Base-by-base conservation (phyloP, 2,888 invertebrate species). In the Xestoiulus laeticollis region DNA sequence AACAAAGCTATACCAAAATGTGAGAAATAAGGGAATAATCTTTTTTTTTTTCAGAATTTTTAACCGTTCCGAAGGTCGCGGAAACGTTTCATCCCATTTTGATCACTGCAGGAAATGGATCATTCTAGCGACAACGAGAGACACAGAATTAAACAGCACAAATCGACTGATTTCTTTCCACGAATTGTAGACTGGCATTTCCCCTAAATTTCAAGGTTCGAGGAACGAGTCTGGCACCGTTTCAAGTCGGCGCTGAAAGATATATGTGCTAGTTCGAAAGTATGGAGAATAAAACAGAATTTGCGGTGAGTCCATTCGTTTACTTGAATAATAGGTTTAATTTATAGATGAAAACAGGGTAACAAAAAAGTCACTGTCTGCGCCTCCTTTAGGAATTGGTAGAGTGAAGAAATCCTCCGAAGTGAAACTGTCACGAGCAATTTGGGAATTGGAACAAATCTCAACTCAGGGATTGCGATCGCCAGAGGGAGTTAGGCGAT, bases 371-470 rank as follows among this genome's bases (percentile, higher is more conserved):
- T 19, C 59, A 19, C 16, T 78, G 78, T 30, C 78, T 30, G 78
- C 30, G 10, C 30, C 78, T 78, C 78, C 78, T 78, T 30, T 30
- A 78, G 30, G 30, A 78, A 26, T 78, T 14, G 30, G 30, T 30
- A 68, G 30, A 78, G 78, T 26, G 78, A 10, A 78, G 12, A 78
- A 78, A 78, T 78, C 30, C 30, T 78, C 30, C 30, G 30, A 78
- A 26, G 78, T 30, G 78, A 78, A 30, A 26, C 16, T 78, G 78
- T 78, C 78, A 78, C 78, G 30, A 78, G 78, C 78, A 78, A 30
- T 78, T 78, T 78, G 78, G 78, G 78, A 78, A 78, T 78, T 78
- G 78, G 78, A 78, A 78, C 30, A 30, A 78, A 78, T 78, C 78
- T 78, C 26, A 8, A 22, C 22, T 26, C 19, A 2, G n/a, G 68